Evolutionary conservation across 2,888 invertebrate species (phyloP).

Genomic region (Pinctada fucata): DNA sequence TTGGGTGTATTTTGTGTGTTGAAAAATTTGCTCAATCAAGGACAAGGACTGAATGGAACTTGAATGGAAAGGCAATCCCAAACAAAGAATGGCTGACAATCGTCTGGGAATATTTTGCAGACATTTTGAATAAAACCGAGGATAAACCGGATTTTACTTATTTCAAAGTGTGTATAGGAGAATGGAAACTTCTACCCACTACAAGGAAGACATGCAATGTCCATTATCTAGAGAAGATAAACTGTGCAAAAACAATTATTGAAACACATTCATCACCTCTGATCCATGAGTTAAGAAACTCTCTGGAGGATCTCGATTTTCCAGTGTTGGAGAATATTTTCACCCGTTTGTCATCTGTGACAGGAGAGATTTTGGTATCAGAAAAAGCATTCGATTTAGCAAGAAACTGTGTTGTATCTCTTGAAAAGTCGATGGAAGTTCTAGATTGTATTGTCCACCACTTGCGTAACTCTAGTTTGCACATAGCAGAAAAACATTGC

Average conservation of each 20-base stretch:
- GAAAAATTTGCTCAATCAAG: neutral
- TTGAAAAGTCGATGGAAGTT: constrained; percentile 2
- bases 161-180: too few species aligned
- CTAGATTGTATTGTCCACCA: constrained; percentile 6
- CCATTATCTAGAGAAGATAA: too few species aligned
- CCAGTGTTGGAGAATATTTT: neutral
- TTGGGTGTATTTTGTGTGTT: neutral
- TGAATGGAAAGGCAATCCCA: neutral
- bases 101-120: neutral
- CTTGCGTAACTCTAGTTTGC: neutral
- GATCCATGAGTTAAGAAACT: neutral
- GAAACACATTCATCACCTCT: too few species aligned
- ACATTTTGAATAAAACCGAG: neutral
- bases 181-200: too few species aligned
- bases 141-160: too few species aligned
- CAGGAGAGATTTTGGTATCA: too few species aligned
- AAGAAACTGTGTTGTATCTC: neutral
- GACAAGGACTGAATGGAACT: neutral
- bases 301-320: neutral
- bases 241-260: too few species aligned
- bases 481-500: neutral
- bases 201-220: too few species aligned
- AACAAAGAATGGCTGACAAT: neutral
- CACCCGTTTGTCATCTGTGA: too few species aligned
- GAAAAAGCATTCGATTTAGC: neutral